A percentile compares a stretch with the other conserved stretches of the same genome.
Evolutionary conservation across 1,140 invertebrate species (phyloP).

Genomic region (Belonocnema kinseyi): DNA sequence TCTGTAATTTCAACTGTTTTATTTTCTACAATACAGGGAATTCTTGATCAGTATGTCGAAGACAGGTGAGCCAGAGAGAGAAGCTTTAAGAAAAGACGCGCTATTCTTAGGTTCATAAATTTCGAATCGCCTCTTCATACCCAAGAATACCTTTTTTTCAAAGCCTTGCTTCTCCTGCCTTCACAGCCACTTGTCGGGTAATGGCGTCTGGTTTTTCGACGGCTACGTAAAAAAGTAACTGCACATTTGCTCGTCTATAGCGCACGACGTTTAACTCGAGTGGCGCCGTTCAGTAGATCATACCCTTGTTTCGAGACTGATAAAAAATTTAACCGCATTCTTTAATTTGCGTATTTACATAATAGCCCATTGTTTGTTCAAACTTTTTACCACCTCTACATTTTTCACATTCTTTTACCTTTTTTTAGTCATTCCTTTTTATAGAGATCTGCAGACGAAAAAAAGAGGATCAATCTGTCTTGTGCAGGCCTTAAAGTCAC

Average conservation of each 20-base stretch:
- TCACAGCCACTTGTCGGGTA: constrained; percentile 18
- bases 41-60: too few relatives aligned
- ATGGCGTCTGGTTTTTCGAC: constrained; percentile 26
- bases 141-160: not conserved
- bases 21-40: too few relatives aligned
- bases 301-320: constrained; percentile 11
- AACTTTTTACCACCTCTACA: not conserved
- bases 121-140: too few relatives aligned
- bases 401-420: too few relatives aligned
- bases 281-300: constrained; percentile 19
- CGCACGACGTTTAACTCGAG: not conserved
- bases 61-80: too few relatives aligned
- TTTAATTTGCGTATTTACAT: constrained; percentile 18
- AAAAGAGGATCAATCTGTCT: not conserved
- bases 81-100: too few relatives aligned
- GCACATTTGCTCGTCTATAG: constrained; percentile 16
- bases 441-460: not conserved
- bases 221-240: constrained; percentile 19
- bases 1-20: too few relatives aligned
- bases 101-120: too few relatives aligned
- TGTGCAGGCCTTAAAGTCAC: constrained; percentile 8
- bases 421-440: not conserved
- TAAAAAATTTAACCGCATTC: constrained; percentile 13
- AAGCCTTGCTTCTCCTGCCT: not conserved
- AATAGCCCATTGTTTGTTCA: constrained; percentile 13